Percentiles rank a stretch among this genome's conserved stretches.
Conservation (phyloP, 1,140 invertebrate species). For the Aphaenogaster floridana region DNA sequence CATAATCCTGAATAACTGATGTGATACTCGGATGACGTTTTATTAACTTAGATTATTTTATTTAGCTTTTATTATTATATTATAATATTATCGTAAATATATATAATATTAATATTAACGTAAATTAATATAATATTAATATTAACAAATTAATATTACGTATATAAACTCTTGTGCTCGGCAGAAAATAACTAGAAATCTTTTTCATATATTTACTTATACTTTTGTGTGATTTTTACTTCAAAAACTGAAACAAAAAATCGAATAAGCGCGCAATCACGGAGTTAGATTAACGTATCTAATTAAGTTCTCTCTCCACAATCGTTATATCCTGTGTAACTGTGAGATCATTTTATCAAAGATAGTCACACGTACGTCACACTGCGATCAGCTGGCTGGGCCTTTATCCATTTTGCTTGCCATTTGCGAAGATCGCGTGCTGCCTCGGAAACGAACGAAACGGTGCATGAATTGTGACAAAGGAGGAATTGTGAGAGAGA, state of each 20-base stretch:
- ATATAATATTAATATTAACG: background rate
- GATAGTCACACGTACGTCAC: conserved; percentile 33
- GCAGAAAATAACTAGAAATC: background rate
- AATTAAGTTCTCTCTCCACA: conserved; percentile 1
- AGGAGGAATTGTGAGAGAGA: conserved; percentile 24
- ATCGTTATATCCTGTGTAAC: background rate
- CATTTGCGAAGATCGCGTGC: conserved; percentile 35
- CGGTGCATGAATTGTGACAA: conserved; percentile 48
- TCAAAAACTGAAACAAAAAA: background rate
- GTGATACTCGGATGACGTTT: background rate
- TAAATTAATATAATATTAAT: background rate
- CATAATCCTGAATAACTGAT: background rate
- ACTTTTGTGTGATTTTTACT: background rate
- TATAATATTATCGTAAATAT: no score
- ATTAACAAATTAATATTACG: background rate
- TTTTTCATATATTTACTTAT: background rate
- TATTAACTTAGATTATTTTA: background rate
- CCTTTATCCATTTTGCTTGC: conserved; percentile 3
- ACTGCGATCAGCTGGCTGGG: conserved; percentile 47
- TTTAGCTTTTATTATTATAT: background rate
- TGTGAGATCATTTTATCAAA: background rate
- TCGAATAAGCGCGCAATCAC: background rate
- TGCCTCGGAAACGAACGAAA: conserved; percentile 26
- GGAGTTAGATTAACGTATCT: background rate
- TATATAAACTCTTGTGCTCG: background rate